phyloP scores from a whole-genome alignment of 1,140 invertebrate species.

The Hyles euphorbiae region DNA sequence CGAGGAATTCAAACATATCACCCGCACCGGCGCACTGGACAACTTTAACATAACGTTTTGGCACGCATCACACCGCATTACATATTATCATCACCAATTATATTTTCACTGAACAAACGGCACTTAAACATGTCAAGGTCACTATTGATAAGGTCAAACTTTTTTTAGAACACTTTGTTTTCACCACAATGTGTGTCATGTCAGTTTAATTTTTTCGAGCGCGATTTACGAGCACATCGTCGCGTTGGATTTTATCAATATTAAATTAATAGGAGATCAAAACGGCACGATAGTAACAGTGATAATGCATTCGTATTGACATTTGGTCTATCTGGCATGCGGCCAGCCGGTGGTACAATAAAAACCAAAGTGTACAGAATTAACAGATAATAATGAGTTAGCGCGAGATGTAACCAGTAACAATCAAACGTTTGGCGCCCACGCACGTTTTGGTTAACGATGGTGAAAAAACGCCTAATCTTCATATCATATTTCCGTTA shows the following conservation, averaged over 20 bases:
- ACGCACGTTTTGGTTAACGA: conserved; percentile 8
- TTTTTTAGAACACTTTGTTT: background rate
- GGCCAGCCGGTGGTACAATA: conserved; percentile 55
- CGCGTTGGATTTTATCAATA: conserved; percentile 3
- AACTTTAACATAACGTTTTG: conserved; percentile 33
- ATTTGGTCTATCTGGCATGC: conserved; percentile 59
- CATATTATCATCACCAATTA: too few relatives aligned
- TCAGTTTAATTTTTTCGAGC: too few relatives aligned
- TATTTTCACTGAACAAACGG: conserved; percentile 10
- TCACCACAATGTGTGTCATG: background rate
- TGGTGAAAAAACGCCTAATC: background rate
- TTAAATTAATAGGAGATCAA: conserved; percentile 34
- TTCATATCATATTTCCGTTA: conserved; percentile 1
- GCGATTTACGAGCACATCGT: too few relatives aligned
- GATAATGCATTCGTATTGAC: conserved; percentile 71
- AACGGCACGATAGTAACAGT: conserved; percentile 42
- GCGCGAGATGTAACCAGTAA: conserved; percentile 38
- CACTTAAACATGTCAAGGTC: conserved; percentile 35
- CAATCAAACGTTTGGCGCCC: conserved; percentile 17
- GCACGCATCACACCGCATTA: conserved; percentile 36
- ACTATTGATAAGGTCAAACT: background rate
- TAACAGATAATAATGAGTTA: conserved; percentile 40
- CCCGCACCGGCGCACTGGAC: conserved; percentile 22
- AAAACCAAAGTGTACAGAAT: conserved; percentile 48
- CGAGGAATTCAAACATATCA: conserved; percentile 7